Base-by-base conservation (phyloP, 1,140 invertebrate species). In the Eurytemora carolleeae region DNA sequence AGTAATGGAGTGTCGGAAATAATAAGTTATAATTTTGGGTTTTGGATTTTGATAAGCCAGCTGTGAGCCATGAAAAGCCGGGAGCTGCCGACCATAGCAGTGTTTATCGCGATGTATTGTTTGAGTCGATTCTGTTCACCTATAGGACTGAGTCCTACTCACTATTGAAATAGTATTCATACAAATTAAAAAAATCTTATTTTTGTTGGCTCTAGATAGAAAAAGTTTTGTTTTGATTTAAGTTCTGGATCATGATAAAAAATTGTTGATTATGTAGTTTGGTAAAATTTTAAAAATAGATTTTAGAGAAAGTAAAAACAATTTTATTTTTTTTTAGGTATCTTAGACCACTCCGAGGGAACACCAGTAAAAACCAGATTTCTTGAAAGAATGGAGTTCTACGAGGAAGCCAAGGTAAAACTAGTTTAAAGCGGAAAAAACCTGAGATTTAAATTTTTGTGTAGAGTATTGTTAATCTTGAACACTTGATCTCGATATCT, bases 361-460 rank as follows among this genome's bases (percentile, higher is more conserved):
- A 12, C 2, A n/a, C 17, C 22, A 15, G 25, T 62, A 17, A 18
- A 19, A 17, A n/a, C 54, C 3, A 18, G 21, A 22, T 18, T 58
- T 18, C 17, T 56, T 12, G 60, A 62, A 44, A 19, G 60, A 18
- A 56, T 62, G 24, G 53, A 62, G 21, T 62, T 62, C 55, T 62
- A 62, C 20, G 60, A 62, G 21, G 22, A 53, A 24, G 60, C 60
- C 24, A 55, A 62, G 24, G 31, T 44, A 44, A n/a, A 44, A 7
- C 7, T 44, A 44, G 31, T 7, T 7, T 7, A 44, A 44, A 44
- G n/a, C 7, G 31, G n/a, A 7, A 7, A 44, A 44, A 44, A 44
- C 7, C 31, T n/a, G n/a, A 44, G n/a, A 44, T 44, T n/a, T 7
- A 12, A 12, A 7, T 44, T 44, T 44, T 7, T 12, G n/a, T 44